A percentile compares a stretch with the other conserved stretches of the same genome.
Evolutionary conservation across 2,888 invertebrate species (phyloP).

Genomic region (Trilocha varians): DNA sequence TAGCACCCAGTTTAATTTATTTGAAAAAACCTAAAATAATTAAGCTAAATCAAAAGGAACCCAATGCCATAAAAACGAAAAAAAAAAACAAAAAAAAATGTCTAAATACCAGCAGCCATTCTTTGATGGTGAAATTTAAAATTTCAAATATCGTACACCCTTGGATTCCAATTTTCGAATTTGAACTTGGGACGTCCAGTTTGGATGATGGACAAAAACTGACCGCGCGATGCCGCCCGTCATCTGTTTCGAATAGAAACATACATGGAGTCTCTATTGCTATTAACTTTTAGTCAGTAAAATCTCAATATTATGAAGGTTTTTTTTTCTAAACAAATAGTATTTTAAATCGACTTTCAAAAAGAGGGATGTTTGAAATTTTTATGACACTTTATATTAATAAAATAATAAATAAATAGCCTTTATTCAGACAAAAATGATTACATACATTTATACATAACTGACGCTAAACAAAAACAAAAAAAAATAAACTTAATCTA

Average conservation of each 20-base stretch:
- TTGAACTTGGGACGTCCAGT: conserved; percentile 73
- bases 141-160: conserved; percentile 65
- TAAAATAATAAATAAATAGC: too few species aligned
- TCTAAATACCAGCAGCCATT: not conserved
- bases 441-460: too few species aligned
- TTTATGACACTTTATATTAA: too few species aligned
- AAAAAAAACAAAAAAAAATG: conserved; percentile 4
- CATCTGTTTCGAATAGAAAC: conserved; percentile 46
- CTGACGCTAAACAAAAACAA: too few species aligned
- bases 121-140: conserved; percentile 33
- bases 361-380: too few species aligned
- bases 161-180: conserved; percentile 69
- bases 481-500: too few species aligned
- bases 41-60: not conserved
- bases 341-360: too few species aligned
- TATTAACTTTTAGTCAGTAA: too few species aligned
- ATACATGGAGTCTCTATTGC: conserved; percentile 25
- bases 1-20: too few species aligned
- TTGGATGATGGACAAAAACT: conserved; percentile 68
- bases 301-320: too few species aligned
- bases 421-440: too few species aligned
- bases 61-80: not conserved
- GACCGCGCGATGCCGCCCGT: conserved; percentile 64
- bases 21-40: too few species aligned
- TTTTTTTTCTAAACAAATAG: conserved; percentile 7